Base-by-base conservation (phyloP, 2,888 invertebrate species). In the Prenolepis imparis region DNA sequence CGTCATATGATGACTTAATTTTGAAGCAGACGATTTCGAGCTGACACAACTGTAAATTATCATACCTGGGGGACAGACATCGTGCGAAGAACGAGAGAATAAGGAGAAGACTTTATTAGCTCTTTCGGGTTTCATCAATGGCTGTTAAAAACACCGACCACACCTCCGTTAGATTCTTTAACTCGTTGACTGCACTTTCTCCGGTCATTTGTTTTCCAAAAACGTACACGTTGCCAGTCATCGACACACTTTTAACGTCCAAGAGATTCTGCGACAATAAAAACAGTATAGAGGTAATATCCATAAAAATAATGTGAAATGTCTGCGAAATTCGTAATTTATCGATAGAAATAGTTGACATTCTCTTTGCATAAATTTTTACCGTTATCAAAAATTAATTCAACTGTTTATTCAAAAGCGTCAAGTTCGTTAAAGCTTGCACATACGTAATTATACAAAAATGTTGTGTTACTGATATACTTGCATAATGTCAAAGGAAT, bases 201-300 rank as follows among this genome's bases (percentile, higher is more conserved):
- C 91, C 84, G 85, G 72, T 91, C 91, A 89, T 91, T 91, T 89
- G 88, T 90, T 90, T 90, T 90, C 89, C 82, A 68, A 90, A 91
- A 90, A 91, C 91, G 89, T 89, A 78, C n/a, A n/a, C 84, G 75
- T 77, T 55, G 83, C 52, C 52, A 61, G 44, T 82, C 84, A 64
- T 82, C 85, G 90, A 77, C 91, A 90, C 64, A 90, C 90, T 90
- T 90, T 91, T 82, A 55, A 87, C 61, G 36, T 24, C 55, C 44
- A 28, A 28, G 24, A 52, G 41, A 66, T 67, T 80, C 66, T 44
- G n/a, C 44, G 59, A 84, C 84, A 70, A 82, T 75, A 81, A 66
- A 67, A 11, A 41, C 55, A 57, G 39, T 28, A 63, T 64, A 72
- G 36, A 36, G 28, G 24, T 67, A 18, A 39, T 11, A 12, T 55